Conservation (phyloP, 1,140 invertebrate species). For the Drosophila sp. region DNA sequence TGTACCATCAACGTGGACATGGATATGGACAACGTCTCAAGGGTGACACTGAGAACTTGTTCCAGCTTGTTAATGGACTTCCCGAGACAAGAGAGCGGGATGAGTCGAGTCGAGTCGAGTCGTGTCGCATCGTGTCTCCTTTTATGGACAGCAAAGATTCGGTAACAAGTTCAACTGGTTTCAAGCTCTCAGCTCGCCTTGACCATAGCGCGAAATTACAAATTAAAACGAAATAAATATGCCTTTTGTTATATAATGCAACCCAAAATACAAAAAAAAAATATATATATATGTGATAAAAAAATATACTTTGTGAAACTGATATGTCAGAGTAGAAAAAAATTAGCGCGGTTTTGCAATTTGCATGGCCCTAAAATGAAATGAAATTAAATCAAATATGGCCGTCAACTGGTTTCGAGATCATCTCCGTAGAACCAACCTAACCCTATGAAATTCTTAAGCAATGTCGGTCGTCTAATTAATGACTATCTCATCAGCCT, state of each 20-base stretch:
- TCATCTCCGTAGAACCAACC: neutral
- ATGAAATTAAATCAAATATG: conserved; percentile 67
- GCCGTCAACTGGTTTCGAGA: conserved; percentile 44
- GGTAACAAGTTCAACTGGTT: conserved; percentile 76
- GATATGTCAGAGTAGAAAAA: conserved; percentile 52
- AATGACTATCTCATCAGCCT: conserved; percentile 61
- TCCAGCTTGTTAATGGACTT: conserved; percentile 68
- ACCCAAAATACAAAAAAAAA: conserved; percentile 29
- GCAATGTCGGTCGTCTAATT: conserved; percentile 52
- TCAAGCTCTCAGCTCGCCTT: conserved; percentile 39
- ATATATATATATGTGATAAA: too few relatives aligned
- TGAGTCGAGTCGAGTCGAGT: conserved; percentile 6
- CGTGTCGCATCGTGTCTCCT: conserved; percentile 12
- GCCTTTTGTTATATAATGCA: conserved; percentile 75
- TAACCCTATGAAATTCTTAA: conserved; percentile 41
- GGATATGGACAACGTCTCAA: conserved; percentile 51
- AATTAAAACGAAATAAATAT: conserved; percentile 83
- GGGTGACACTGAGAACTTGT: conserved; percentile 65
- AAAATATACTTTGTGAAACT: conserved; percentile 55
- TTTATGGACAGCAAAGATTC: conserved; percentile 17
- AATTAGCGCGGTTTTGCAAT: conserved; percentile 83
- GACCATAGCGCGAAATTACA: conserved; percentile 82
- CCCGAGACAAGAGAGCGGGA: conserved; percentile 15
- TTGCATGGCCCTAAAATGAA: conserved; percentile 64
- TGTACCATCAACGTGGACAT: conserved; percentile 50